Percentiles rank a stretch among this genome's conserved stretches.
phyloP scores from a whole-genome alignment of 2,888 invertebrate species.

The Melieria omissa region DNA sequence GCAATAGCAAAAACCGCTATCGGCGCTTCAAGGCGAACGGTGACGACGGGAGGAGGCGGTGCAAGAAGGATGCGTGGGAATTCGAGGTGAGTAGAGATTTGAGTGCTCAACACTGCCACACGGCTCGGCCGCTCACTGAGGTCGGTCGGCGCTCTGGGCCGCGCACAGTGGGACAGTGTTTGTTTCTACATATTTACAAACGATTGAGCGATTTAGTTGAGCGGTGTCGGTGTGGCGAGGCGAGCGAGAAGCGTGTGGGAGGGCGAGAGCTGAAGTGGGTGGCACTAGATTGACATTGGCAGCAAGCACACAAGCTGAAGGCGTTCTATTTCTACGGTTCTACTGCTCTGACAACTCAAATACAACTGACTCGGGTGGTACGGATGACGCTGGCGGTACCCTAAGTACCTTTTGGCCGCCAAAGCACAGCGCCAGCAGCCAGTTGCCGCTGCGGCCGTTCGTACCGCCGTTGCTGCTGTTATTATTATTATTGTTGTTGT shows the following conservation, averaged over 20 bases:
- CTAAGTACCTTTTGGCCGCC: conserved; percentile 66
- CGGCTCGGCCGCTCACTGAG: no score
- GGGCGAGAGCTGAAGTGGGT: conserved; percentile 1
- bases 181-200: no score
- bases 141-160: no score
- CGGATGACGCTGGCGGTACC: conserved; percentile 65
- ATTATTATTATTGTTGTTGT: conserved; percentile 44
- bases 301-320: conserved; percentile 1
- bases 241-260: not conserved
- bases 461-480: conserved; percentile 28
- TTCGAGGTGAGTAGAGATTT: no score
- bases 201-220: no score
- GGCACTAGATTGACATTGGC: no score
- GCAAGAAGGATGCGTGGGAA: no score
- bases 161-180: no score
- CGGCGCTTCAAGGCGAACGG: no score
- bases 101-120: no score
- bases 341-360: conserved; percentile 68
- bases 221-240: not conserved
- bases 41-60: no score
- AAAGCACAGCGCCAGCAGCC: conserved; percentile 63
- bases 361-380: conserved; percentile 68
- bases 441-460: conserved; percentile 50
- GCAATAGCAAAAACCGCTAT: no score
- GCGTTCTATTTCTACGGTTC: conserved; percentile 43